These are phyloP conservation scores for Drosophila ogumai DNA, from an alignment of 1,140 invertebrate genomes.

Conservation along the genomic window DNA sequence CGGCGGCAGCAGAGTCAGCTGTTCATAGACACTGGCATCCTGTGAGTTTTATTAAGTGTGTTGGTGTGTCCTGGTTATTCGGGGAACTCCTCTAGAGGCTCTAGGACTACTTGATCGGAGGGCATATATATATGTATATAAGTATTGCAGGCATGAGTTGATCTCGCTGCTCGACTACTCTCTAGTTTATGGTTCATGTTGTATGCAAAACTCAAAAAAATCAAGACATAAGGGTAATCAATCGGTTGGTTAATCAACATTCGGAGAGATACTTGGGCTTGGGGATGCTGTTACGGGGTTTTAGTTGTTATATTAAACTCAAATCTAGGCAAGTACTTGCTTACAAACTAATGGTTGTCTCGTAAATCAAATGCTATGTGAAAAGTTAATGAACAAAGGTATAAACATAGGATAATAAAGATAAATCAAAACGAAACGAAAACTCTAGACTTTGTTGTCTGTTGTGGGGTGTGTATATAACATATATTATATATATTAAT, in stretches of 20 bases:
- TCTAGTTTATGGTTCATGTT: constrained; percentile 38
- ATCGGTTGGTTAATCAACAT: constrained; percentile 33
- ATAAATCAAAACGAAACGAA: constrained; percentile 24
- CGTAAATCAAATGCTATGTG: constrained; percentile 43
- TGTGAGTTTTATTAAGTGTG: constrained; percentile 17
- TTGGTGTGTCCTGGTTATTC: constrained; percentile 28
- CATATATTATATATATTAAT: background rate
- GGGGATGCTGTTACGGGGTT: constrained; percentile 39
- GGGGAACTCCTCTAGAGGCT: constrained; percentile 31
- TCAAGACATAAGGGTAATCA: constrained; percentile 17
- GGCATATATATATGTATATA: constrained; percentile 22
- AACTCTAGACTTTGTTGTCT: constrained; percentile 35
- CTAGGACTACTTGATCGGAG: constrained; percentile 30
- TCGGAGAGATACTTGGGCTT: constrained; percentile 23
- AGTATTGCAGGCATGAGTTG: constrained; percentile 38
- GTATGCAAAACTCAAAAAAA: constrained; percentile 52
- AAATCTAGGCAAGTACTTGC: constrained; percentile 52
- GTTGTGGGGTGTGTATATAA: constrained; percentile 12
- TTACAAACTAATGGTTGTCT: constrained; percentile 40
- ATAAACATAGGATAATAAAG: constrained; percentile 4
- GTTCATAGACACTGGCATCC: constrained; percentile 52
- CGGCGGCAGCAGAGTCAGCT: constrained; percentile 16
- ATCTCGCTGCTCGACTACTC: constrained; percentile 41
- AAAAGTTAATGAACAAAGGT: constrained; percentile 31
- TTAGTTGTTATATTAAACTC: constrained; percentile 28